Percentiles rank a stretch among this genome's conserved stretches.
phyloP scores from a whole-genome alignment of 37 sponge, comb jelly and placozoan species.

The Mnemiopsis leidyi region DNA sequence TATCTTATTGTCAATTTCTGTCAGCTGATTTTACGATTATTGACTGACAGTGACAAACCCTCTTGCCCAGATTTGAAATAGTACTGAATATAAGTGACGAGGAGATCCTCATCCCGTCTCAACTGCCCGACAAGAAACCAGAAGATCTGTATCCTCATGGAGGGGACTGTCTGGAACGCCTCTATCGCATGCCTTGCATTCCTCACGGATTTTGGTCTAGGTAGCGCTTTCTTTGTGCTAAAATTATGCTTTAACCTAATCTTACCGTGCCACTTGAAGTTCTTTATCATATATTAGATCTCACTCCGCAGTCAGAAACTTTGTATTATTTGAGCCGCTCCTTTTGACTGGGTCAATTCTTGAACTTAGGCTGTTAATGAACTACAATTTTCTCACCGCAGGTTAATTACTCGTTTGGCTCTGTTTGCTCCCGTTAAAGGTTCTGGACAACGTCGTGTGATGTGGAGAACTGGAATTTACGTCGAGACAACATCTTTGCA shows the following conservation, averaged over 20 bases:
- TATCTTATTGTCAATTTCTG: no score
- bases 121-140: constrained; percentile 71
- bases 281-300: no score
- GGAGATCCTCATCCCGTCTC: constrained; percentile 76
- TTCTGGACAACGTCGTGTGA: background rate
- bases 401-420: constrained; percentile 72
- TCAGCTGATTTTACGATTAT: no score
- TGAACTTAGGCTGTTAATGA: no score
- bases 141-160: background rate
- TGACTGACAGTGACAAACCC: no score
- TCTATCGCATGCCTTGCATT: constrained; percentile 77
- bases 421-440: constrained; percentile 66
- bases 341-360: no score
- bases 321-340: no score
- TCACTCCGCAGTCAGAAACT: no score
- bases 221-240: no score
- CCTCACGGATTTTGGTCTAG: constrained; percentile 88
- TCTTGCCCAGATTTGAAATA: constrained; percentile 74
- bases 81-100: constrained; percentile 68
- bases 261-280: no score
- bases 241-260: no score
- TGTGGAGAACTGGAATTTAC: constrained; percentile 56
- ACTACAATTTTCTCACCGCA: no score
- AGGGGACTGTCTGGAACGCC: constrained; percentile 69
- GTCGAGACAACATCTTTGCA: background rate